Conservation (phyloP, 2,888 invertebrate genomes). For the Noctua comes region DNA sequence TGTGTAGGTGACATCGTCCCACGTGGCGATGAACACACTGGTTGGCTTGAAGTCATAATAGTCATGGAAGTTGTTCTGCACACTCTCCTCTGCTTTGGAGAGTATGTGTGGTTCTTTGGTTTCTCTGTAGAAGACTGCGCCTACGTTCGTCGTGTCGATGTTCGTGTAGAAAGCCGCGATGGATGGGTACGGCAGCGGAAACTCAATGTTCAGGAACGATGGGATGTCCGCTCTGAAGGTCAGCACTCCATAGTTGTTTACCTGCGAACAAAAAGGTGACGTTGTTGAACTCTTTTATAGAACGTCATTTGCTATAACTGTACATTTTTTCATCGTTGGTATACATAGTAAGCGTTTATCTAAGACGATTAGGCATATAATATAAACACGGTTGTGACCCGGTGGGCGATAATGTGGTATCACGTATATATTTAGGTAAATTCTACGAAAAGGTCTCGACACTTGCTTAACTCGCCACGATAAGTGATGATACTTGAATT, state of each 20-base stretch:
- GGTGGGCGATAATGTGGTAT: conserved; percentile 62
- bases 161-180: conserved; percentile 98
- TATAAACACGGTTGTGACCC: conserved; percentile 73
- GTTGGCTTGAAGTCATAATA: conserved; percentile 93
- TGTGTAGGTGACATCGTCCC: conserved; percentile 96
- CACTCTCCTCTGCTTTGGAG: conserved; percentile 92
- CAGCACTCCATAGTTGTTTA: conserved; percentile 97
- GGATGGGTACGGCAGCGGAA: conserved; percentile 96
- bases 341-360: conserved; percentile 65
- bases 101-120: conserved; percentile 91
- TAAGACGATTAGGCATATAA: conserved; percentile 67
- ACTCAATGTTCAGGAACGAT: conserved; percentile 96
- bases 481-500: conserved; percentile 42
- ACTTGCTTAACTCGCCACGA: conserved; percentile 70
- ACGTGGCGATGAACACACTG: conserved; percentile 96
- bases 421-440: conserved; percentile 64
- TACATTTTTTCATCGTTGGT: conserved; percentile 51
- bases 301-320: conserved; percentile 13
- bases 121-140: conserved; percentile 94
- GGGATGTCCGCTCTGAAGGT: conserved; percentile 97
- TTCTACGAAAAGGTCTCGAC: conserved; percentile 76
- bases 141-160: conserved; percentile 94
- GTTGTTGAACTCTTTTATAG: not conserved
- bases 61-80: conserved; percentile 94
- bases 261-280: conserved; percentile 90